phyloP scores from a whole-genome alignment of 1,140 invertebrate genomes.

The Aradophagus sp. region DNA sequence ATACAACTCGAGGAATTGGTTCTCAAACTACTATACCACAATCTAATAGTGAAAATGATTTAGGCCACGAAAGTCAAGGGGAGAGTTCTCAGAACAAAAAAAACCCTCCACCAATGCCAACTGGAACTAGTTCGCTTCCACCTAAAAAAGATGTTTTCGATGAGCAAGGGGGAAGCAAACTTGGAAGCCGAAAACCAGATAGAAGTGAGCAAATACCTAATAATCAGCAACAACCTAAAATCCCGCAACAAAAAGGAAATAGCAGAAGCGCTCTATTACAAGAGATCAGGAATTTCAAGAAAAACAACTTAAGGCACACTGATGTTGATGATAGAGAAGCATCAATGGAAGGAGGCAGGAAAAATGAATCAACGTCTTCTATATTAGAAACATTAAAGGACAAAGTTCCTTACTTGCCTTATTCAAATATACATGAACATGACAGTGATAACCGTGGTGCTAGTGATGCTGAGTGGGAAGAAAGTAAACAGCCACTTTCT shows the following conservation, averaged over 20 bases:
- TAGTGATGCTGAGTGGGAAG: background rate
- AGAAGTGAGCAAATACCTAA: constrained; percentile 16
- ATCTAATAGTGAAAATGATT: constrained; percentile 5
- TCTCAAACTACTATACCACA: background rate
- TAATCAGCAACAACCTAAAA: constrained; percentile 17
- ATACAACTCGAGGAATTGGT: too few species aligned
- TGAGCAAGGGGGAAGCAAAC: constrained; percentile 6
- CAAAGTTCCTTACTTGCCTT: too few species aligned
- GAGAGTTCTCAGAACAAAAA: constrained; percentile 11
- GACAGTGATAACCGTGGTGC: too few species aligned
- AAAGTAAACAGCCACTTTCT: background rate
- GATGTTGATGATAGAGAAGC: too few species aligned
- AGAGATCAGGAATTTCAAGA: constrained; percentile 2
- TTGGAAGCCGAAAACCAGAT: constrained; percentile 11
- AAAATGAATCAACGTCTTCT: too few species aligned
- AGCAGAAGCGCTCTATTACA: background rate
- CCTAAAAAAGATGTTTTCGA: constrained; percentile 13
- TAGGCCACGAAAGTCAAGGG: constrained; percentile 6
- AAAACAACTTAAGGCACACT: constrained; percentile 1
- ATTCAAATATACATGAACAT: too few species aligned
- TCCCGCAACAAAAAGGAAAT: constrained; percentile 13
- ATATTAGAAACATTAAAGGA: too few species aligned
- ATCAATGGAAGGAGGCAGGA: too few species aligned
- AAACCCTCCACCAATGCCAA: constrained; percentile 1
- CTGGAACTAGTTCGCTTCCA: constrained; percentile 10